Base-by-base conservation (phyloP, 2,888 invertebrate species). In the Oligia strigilis region DNA sequence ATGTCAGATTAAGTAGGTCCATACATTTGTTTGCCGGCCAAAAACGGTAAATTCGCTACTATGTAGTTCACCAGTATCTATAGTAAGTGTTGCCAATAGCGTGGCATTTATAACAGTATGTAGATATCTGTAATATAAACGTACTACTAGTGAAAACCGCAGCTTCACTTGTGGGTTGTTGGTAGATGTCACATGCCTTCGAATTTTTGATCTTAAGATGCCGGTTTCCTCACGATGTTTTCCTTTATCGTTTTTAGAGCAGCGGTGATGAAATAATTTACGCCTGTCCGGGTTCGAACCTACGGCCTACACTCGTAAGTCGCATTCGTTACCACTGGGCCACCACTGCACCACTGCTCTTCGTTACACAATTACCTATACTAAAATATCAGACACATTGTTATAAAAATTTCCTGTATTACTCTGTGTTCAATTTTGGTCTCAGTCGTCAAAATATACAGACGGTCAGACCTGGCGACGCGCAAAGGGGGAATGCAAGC, bases 31-130 rank as follows among this genome's bases (percentile, higher is more conserved):
- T 43, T 40, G n/a, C 19, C 65, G 19, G 40, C 40, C 65, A 72
- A 43, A 72, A 72, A 72, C 72, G 65, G 72, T 72, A 72, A 65
- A 72, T 64, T 65, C 8, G 72, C 72, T 43, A 72, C 72, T 65
- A 29, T 29, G 29, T 29, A 64, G 64, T n/a, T 60, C 40, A 72
- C 64, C 19, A n/a, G 11, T 52, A 8, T 70, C 19, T 23, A 1
- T 29, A 70, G 29, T 52, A 52, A n/a, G 71, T 13, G 11, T 72
- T 72, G 72, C 65, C 72, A 72, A 65, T 65, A 72, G 19, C n/a
- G 40, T 13, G 13, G 64, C n/a, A 64, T 72, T 64, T 72, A 64
- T 72, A 72, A 72, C 65, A 65, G 72, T 72, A 43, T 6, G n/a
- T 72, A 40, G 40, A 17, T 71, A 40, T 60, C n/a, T 40, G 60